Evolutionary conservation across 2,113 vertebrate species (phyloP).

Genomic region (Micronisus gabar): DNA sequence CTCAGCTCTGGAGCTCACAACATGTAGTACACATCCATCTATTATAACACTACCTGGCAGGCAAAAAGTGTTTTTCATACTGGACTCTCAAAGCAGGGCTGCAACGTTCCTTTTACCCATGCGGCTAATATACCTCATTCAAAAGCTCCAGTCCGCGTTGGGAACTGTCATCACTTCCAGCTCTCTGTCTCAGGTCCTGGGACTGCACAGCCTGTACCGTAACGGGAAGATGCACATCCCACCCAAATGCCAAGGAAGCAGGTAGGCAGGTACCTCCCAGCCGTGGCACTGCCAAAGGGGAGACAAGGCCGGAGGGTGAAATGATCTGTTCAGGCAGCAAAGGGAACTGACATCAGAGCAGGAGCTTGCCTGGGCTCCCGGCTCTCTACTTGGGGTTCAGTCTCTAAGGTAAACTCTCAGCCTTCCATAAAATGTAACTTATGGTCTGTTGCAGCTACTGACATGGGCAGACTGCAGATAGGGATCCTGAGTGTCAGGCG

Average conservation of each 20-base stretch:
- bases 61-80: neutral
- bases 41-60: neutral
- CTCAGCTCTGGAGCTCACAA: neutral
- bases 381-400: neutral
- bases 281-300: neutral
- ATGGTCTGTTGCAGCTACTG: neutral
- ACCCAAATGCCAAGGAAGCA: neutral
- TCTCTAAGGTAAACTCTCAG: neutral
- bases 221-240: neutral
- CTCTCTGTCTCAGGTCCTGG: neutral
- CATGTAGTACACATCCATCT: accelerated
- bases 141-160: neutral
- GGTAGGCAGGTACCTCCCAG: neutral
- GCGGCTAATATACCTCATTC: neutral
- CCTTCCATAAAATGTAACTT: neutral
- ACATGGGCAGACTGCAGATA: accelerated
- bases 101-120: neutral
- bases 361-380: neutral
- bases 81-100: neutral
- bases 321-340: neutral
- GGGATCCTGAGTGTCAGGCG: accelerated
- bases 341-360: neutral
- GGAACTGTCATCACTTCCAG: neutral
- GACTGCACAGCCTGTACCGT: neutral
- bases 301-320: neutral